Conservation (phyloP, 30 jellyfish, hydroid and myxozoan genomes). For the Sanderia malayensis region DNA sequence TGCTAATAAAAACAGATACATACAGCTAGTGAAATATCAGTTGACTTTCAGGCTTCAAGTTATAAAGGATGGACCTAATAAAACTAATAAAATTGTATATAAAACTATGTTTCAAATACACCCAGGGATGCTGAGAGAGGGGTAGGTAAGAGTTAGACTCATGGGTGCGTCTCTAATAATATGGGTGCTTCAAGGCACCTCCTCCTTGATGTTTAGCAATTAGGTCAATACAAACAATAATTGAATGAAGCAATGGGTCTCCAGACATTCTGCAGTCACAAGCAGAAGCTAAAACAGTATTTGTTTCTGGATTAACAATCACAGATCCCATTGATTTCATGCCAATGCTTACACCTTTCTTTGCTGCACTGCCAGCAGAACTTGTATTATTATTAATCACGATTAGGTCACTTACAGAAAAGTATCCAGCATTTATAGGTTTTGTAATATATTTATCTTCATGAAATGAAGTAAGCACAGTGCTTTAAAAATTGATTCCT, state of each 20-base stretch:
- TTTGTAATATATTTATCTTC: slow-evolving; percentile 63
- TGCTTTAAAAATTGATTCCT: slow-evolving; percentile 55
- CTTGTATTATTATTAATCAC: slow-evolving; percentile 8
- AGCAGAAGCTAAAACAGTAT: slow-evolving; percentile 63
- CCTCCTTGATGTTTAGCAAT: slow-evolving; percentile 81
- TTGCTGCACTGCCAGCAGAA: slow-evolving; percentile 31
- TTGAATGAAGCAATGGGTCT: slow-evolving; percentile 78
- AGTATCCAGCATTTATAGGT: slow-evolving; percentile 7
- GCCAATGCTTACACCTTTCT: slow-evolving; percentile 7
- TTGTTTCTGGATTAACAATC: slow-evolving; percentile 63
- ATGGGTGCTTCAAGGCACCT: slow-evolving; percentile 52
- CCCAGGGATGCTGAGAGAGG: too few relatives aligned
- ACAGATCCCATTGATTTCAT: slow-evolving; percentile 47
- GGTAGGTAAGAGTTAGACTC: too few relatives aligned
- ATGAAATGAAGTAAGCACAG: slow-evolving; percentile 82
- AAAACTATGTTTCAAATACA: too few relatives aligned
- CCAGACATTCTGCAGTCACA: slow-evolving; percentile 45
- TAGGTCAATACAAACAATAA: slow-evolving; percentile 78
- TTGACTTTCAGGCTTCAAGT: too few relatives aligned
- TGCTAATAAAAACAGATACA: too few relatives aligned
- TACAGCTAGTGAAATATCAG: too few relatives aligned
- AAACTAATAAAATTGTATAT: too few relatives aligned
- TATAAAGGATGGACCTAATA: too few relatives aligned
- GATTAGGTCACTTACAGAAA: slow-evolving; percentile 9
- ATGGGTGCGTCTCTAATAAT: too few relatives aligned